Base-by-base conservation (phyloP, 2,113 vertebrate genomes). In the Hippocampus zosterae region DNA sequence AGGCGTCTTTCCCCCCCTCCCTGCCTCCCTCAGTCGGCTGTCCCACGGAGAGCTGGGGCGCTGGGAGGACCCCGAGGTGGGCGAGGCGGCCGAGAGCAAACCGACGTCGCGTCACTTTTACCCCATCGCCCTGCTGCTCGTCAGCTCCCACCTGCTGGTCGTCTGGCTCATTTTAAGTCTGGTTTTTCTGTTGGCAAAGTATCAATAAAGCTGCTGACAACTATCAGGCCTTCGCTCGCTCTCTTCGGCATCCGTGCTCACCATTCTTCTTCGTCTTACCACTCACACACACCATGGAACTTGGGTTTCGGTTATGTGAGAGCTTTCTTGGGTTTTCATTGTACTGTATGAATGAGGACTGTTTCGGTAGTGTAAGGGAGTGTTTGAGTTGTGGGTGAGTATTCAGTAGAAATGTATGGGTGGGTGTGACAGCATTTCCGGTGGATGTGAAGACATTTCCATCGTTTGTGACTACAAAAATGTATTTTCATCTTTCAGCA, bases 161-260 rank as follows among this genome's bases (percentile, higher is more conserved):
- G 96, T 99, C 91, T 99, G 97, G 97, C 95, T 99, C 89, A 99
- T 99, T 92, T 93, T 99, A 94, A 99, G 97, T 96, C 96, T 99
- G 86, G 96, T 97, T 84, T 95, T 99, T 93, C 93, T 99, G 90
- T 94, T 99, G 94, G 97, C 97, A 92, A 99, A 99, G 96, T 99
- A 99, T 92, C 97, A 99, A 95, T 99, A 95, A 96, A 65, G 95
- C 88, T 92, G 85, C 89, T 89, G 82, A 85, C 81, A 85, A 46
- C 41, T 18, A 84, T 83, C 84, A 83, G 80, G 85, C 85, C 78
- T 85, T 81, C 76, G 62, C 72, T 73, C 66, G 68, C 74, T 80
- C 76, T 75, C 73, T 65, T 62, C 80, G 81, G 70, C 77, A 57
- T 78, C 74, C 80, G 78, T 73, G 60, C 70, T 75, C 65, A 37